Evolutionary conservation across 2,888 invertebrate species (phyloP), one percentile per base, ranked within the genome.

Genomic region (Sclerodermus sp.): DNA sequence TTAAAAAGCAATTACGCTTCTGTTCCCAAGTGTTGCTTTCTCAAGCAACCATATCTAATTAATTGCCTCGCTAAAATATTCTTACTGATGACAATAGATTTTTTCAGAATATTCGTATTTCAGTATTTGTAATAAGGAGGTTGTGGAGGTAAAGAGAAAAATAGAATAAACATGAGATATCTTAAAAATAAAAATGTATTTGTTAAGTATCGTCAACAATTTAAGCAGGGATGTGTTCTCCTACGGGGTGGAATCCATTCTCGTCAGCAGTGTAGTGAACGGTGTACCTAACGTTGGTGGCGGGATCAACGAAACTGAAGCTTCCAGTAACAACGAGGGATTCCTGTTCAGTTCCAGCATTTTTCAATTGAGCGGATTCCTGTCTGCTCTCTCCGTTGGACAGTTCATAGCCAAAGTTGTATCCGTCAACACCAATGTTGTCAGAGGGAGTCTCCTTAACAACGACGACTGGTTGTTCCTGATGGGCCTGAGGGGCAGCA

Each of bases 291-390:
- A 60, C 50, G 47, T 59, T 58, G 51, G 67, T 65, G 0, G n/a
- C 44, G 3, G 72, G 72, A 41, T 71, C 70, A 8, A 70, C 66
- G 54, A 59, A 74, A 15, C 58, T 45, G 57, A 60, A 72, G 47
- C 64, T 66, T 30, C 74, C 74, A 5, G 53, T 55, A 17, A 71
- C 69, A 30, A 54, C 61, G 9, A 69, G 53, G 13, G 62, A 45
- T 36, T 69, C 61, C 41, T 66, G 54, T 15, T 70, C 67, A 0
- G 60, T 51, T 36, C 70, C 70, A n/a, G 18, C 49, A 40, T 68
- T 67, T 18, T 55, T 32, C 2, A 73, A 18, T 23, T 70, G 57
- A 0, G 66, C 73, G 5, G 56, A 53, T 51, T 72, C 72, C 16
- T 69, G 57, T 9, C 57, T 64, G 2, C 58, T 12, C 14, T 71